Evolutionary conservation across 2,888 invertebrate species (phyloP), one percentile per base, ranked within the genome.

Genomic region (Metellina segmentata): DNA sequence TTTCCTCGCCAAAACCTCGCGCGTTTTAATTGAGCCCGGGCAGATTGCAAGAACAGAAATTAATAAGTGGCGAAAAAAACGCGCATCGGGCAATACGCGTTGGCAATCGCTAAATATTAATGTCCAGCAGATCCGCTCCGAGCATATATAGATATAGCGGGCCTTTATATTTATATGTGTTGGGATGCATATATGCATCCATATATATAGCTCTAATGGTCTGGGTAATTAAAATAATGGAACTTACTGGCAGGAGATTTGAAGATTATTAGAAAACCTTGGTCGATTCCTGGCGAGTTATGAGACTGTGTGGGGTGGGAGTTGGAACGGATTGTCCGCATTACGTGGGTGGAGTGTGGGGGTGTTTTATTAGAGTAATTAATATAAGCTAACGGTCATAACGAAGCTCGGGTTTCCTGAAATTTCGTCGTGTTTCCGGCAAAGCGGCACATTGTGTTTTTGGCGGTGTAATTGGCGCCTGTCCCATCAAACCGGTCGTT

Each of bases 321-420:
- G 16, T 11, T 51, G 49, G 85, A 74, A 75, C 61, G 85, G 85
- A 85, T 85, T 85, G 85, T 75, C 86, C 69, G 86, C 78, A 86
- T 86, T 86, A 77, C 81, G 74, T 70, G 51, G 19, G 81, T 61
- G 75, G 72, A 34, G 20, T 49, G 11, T 48, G 72, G 69, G 82
- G 85, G 89, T 85, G 89, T 90, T 90, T 90, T 90, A 90, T 90
- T 90, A 72, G 89, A 90, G 89, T 85, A 90, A 90, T 90, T 90
- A 90, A 90, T 90, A 90, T 90, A 90, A 90, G 89, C 89, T 90
- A 83, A 90, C 85, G 89, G 89, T 90, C 89, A 90, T 90, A 90
- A 90, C 89, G 83, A 72, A 85, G 78, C 89, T 77, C 82, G 75
- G 89, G 89, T 89, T 90, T 85, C 89, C 89, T 85, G 89, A 90